Conservation (phyloP, 2,888 invertebrate genomes). For the Rhimphoctona megacephalus region DNA sequence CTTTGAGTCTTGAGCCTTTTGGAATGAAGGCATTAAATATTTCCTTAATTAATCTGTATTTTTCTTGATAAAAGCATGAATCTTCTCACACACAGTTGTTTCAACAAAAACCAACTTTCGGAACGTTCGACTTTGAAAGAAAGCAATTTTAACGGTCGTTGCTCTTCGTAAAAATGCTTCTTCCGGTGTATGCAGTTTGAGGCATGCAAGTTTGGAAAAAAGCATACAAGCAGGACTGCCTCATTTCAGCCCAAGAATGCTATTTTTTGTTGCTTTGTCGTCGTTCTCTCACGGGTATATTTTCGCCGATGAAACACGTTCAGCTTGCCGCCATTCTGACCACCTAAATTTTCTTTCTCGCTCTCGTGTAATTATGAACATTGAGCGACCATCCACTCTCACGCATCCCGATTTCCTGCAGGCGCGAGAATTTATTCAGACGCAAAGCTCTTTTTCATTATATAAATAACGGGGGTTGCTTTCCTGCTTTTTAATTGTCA, state of each 20-base stretch:
- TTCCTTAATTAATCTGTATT: background rate
- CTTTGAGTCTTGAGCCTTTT: no score
- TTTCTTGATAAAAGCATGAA: background rate
- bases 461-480: background rate
- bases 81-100: background rate
- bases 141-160: background rate
- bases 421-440: slow-evolving; percentile 1
- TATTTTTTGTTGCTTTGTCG: slow-evolving; percentile 5
- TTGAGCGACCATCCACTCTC: slow-evolving; percentile 67
- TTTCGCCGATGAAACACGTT: slow-evolving; percentile 34
- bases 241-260: background rate
- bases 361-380: slow-evolving; percentile 75
- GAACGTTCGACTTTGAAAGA: background rate
- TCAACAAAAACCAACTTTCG: background rate
- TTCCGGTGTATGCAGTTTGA: background rate
- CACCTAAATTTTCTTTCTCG: slow-evolving; percentile 65
- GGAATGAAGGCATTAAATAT: background rate
- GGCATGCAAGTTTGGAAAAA: background rate
- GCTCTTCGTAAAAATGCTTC: background rate
- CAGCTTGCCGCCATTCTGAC: slow-evolving; percentile 50
- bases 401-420: slow-evolving; percentile 35
- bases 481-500: background rate
- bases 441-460: background rate
- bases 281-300: background rate
- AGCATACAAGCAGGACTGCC: background rate